A percentile compares a stretch with the other conserved stretches of the same genome.
phyloP scores from a whole-genome alignment of 2,797 vertebrate species.

The Lagocephalus sceleratus region DNA sequence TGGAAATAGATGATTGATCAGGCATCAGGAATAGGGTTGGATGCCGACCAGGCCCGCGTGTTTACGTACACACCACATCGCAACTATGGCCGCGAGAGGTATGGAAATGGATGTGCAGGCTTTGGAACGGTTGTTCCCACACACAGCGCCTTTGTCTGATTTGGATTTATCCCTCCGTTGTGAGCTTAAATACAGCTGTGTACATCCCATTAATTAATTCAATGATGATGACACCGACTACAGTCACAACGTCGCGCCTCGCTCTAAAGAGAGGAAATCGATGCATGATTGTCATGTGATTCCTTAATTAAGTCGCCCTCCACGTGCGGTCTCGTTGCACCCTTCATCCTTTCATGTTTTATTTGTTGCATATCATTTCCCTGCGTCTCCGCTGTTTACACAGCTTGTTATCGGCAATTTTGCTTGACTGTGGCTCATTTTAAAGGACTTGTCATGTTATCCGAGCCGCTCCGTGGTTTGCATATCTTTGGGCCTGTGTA shows the following conservation, averaged over 20 bases:
- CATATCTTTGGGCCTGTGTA: background rate
- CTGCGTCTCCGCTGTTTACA: conserved; percentile 5
- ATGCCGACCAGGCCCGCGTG: no score
- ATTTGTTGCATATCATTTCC: conserved; percentile 29
- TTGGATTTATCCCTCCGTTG: background rate
- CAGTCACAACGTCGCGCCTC: background rate
- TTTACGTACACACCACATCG: no score
- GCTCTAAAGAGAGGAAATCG: conserved; percentile 2
- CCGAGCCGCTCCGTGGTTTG: conserved; percentile 17
- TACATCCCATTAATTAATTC: no score
- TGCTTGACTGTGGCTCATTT: conserved; percentile 25
- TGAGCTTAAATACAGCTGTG: background rate
- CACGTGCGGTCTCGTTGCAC: background rate
- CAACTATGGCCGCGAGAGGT: no score
- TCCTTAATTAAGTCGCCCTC: background rate
- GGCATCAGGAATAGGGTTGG: no score
- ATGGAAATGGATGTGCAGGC: no score
- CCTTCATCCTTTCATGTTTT: conserved; percentile 18
- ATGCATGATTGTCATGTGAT: conserved; percentile 7
- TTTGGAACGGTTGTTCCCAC: background rate
- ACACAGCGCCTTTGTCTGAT: background rate
- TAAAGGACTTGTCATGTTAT: conserved; percentile 38
- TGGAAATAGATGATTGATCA: no score
- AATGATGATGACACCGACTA: no score
- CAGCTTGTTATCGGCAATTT: conserved; percentile 14